Evolutionary conservation across 92 coral and sea anemone species (phyloP).

Genomic region (Virgularia gustaviana): DNA sequence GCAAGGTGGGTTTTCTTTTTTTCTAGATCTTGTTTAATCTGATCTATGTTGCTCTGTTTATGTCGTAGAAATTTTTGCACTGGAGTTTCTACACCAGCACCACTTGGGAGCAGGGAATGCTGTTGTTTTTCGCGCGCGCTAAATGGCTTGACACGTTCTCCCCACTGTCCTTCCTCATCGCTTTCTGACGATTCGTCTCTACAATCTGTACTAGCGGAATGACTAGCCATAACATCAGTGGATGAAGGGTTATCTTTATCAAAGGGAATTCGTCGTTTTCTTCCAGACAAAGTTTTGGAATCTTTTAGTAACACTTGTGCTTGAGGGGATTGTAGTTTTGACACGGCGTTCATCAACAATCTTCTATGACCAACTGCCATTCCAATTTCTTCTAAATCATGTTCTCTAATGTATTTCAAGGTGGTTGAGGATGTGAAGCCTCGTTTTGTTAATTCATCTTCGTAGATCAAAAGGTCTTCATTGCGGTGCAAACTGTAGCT

Average conservation of each 20-base stretch:
- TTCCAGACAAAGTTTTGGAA: constrained; percentile 1
- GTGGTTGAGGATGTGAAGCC: constrained; percentile 19
- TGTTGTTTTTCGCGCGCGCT: too few species aligned
- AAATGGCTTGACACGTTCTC: neutral
- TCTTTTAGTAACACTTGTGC: constrained; percentile 12
- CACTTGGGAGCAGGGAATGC: too few species aligned
- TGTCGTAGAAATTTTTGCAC: constrained; percentile 17
- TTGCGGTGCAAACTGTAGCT: neutral
- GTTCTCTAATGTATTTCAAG: constrained; percentile 15
- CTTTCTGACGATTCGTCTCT: neutral
- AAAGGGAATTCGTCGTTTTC: constrained; percentile 21
- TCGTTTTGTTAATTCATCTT: constrained; percentile 5
- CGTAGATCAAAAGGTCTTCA: constrained; percentile 16
- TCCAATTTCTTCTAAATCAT: constrained; percentile 20
- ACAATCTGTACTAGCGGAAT: neutral
- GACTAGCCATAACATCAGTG: neutral
- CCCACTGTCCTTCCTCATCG: neutral
- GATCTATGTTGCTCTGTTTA: neutral
- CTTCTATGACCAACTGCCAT: constrained; percentile 20
- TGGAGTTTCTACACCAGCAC: constrained; percentile 22
- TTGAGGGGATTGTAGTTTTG: constrained; percentile 28
- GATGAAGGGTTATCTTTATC: too few species aligned
- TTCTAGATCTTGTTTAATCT: constrained; percentile 5
- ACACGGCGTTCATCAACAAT: constrained; percentile 18
- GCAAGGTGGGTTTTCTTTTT: constrained; percentile 6